Base-by-base conservation (phyloP, 1,140 invertebrate genomes). In the Zaprionus vittiger region DNA sequence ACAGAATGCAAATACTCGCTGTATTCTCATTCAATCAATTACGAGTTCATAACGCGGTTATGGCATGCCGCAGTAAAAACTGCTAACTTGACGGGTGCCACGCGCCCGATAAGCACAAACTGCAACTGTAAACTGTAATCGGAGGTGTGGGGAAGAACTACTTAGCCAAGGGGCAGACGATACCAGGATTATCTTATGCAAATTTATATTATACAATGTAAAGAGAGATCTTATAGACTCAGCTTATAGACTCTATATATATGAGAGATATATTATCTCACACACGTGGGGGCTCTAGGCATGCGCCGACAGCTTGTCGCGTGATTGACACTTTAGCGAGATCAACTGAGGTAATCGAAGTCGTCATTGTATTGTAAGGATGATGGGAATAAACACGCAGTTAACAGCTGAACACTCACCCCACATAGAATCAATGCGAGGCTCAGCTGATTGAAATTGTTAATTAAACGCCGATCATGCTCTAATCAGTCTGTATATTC, bases 61-160 rank as follows among this genome's bases (percentile, higher is more conserved):
- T 20, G 9, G 63, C 5, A 49, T 9, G 24, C 5, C 20, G 9
- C 41, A 17, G 26, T 15, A 49, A 75, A 83, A 71, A 78, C 24
- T 69, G 64, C 72, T 57, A 80, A 79, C 64, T 81, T 64, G 67
- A 73, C 78, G 41, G 55, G 15, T 74, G 82, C 82, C 82, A 85
- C 82, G 82, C 82, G 82, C 47, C 38, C 62, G 67, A 82, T 72
- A 79, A 83, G 59, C 59, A 24, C 37, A 74, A 59, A 44, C 24
- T 52, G 47, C 38, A 41, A n/a, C 38, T 41, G 15, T n/a, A 34
- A 49, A 59, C 14, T n/a, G 55, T 15, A 62, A 54, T 7, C 55
- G 12, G 28, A 52, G n/a, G 12, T 49, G 7, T 2, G 24, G 37
- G 28, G 4, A 34, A 14, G 14, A n/a, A 31, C 17, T 17, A 37